A percentile compares a stretch with the other conserved stretches of the same genome.
Conservation (phyloP, 1,140 invertebrate genomes). For the Subanguina moxae region DNA sequence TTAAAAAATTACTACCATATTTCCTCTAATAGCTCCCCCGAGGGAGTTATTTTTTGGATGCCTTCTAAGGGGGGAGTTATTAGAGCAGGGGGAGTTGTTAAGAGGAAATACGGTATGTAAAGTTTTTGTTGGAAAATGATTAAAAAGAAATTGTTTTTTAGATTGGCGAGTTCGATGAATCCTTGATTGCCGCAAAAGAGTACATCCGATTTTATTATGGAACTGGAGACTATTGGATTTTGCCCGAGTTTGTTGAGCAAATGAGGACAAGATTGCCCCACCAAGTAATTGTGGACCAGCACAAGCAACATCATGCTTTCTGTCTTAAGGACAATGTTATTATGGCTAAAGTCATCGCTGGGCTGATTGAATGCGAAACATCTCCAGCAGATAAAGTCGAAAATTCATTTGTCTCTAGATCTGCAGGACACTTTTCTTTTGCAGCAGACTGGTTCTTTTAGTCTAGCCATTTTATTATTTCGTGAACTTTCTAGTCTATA, state of each 20-base stretch:
- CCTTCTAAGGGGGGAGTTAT: no score
- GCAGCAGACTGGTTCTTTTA: not conserved
- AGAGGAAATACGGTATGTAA: no score
- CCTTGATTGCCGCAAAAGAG: conserved; percentile 1
- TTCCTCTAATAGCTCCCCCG: no score
- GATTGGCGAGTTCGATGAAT: not conserved
- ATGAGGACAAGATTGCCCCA: conserved; percentile 1
- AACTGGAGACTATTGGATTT: not conserved
- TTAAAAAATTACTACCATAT: no score
- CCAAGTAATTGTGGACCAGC: conserved; percentile 5
- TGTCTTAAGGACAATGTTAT: conserved; percentile 10
- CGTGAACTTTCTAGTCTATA: no score
- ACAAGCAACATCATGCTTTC: conserved; percentile 7
- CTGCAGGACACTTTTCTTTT: not conserved
- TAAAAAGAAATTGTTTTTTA: no score
- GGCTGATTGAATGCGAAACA: not conserved
- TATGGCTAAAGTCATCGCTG: conserved; percentile 9
- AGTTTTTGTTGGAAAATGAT: no score
- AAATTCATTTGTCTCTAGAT: not conserved
- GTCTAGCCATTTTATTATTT: not conserved
- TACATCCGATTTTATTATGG: conserved; percentile 14
- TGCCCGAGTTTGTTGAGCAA: not conserved
- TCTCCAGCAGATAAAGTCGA: not conserved
- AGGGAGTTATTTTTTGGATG: no score
- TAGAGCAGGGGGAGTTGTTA: no score